phyloP scores from a whole-genome alignment of 2,888 invertebrate species.

The Acanthococcus lagerstroemiae region DNA sequence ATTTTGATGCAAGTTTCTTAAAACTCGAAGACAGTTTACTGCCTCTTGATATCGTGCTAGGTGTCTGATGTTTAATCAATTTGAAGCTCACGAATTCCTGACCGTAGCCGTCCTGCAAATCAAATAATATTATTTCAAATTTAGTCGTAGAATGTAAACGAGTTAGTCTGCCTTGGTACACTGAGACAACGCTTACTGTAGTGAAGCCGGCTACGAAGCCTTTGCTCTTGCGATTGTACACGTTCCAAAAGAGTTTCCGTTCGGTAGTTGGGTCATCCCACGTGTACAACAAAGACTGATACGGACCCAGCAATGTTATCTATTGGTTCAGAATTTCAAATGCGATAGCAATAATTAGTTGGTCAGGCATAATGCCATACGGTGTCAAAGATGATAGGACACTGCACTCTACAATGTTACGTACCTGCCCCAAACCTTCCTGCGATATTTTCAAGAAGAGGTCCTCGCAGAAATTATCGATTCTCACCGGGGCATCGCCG shows the following conservation, averaged over 20 bases:
- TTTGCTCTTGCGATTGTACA: constrained; percentile 65
- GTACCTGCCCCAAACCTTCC: constrained; percentile 42
- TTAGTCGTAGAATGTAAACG: too few relatives aligned
- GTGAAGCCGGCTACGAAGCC: constrained; percentile 62
- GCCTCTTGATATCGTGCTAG: constrained; percentile 39
- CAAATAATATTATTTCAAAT: too few relatives aligned
- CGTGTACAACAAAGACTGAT: constrained; percentile 65
- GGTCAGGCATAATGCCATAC: not conserved
- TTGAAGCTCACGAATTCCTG: constrained; percentile 64
- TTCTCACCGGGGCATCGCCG: constrained; percentile 71
- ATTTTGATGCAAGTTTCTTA: constrained; percentile 45
- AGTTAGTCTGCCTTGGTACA: too few relatives aligned
- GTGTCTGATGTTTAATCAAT: constrained; percentile 51
- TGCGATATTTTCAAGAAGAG: constrained; percentile 71
- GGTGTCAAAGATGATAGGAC: not conserved
- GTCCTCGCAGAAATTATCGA: constrained; percentile 76
- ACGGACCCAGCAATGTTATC: constrained; percentile 65
- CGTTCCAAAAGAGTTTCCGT: constrained; percentile 65
- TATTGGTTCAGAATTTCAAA: too few relatives aligned
- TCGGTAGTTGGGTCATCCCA: constrained; percentile 75
- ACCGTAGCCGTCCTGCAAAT: constrained; percentile 46
- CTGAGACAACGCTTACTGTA: constrained; percentile 45
- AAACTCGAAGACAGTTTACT: constrained; percentile 48
- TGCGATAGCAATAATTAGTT: not conserved
- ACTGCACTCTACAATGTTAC: not conserved